Base-by-base conservation (phyloP, 2,797 vertebrate genomes). In the Knipowitschia caucasica region DNA sequence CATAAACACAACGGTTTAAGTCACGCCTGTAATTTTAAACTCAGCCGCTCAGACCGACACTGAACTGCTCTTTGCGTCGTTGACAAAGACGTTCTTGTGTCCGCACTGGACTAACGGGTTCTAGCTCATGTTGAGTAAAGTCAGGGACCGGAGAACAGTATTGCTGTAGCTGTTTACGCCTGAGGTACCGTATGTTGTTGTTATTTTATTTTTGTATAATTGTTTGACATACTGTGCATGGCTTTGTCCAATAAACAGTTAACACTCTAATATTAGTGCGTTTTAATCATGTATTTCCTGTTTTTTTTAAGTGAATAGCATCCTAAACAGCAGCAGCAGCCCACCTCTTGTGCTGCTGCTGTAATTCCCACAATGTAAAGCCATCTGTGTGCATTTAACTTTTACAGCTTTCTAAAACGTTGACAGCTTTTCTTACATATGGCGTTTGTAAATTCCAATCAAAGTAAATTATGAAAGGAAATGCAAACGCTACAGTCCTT, bases 351-450 rank as follows among this genome's bases (percentile, higher is more conserved):
- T 3, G 14, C 11, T 33, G 12, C 36, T 39, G 35, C 10, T 39
- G 38, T 40, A 44, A 44, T 2, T 26, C 24, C 4, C 3, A 33
- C 7, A 49, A 21, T 4, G 18, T 49, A 20, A 3, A 18, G 2
- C 18, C 46, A 49, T 33, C 29, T 49, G 36, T n/a, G 23, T 43
- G 38, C 54, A 47, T 29, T 24, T 10, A 44, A 50, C 7, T 9
- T 44, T 60, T 57, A 38, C 58, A 18, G 34, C 40, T 25, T 10
- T 4, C 24, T 43, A 38, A 30, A 67, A 62, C 62, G 59, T 75
- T 76, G 69, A 73, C 64, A 54, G 61, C 23, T 17, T 26, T 47
- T n/a, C n/a, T 47, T 12, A 27, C 43, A 42, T 45, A 30, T 35
- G 46, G 15, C n/a, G 1, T 59, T 33, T 31, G 33, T 12, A 34